Conservation (phyloP, 37 sponge, comb jelly and placozoan species). For the Theonella swinhoei region DNA sequence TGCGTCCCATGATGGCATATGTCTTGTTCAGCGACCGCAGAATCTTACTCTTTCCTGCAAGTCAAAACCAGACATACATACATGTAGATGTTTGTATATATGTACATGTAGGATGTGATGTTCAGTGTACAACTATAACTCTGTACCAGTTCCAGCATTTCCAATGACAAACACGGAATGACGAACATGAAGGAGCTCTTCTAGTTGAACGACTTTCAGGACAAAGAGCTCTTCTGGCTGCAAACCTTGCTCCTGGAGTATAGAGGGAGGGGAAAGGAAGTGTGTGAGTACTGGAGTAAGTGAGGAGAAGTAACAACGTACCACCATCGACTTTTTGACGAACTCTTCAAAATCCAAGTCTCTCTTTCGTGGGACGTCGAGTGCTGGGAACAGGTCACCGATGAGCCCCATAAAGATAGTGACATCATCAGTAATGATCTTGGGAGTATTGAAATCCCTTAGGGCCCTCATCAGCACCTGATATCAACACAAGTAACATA, state of each 20-base stretch:
- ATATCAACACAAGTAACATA: not conserved
- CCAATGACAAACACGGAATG: conserved; percentile 99
- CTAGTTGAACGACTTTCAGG: conserved; percentile 97
- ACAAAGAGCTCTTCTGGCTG: conserved; percentile 98
- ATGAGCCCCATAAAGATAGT: conserved; percentile 99
- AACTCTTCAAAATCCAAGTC: conserved; percentile 91
- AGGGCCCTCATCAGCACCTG: conserved; percentile 96
- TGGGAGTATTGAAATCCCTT: conserved; percentile 98
- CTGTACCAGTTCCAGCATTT: conserved; percentile 93
- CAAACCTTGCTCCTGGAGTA: conserved; percentile 75
- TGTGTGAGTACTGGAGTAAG: not conserved
- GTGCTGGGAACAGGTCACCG: conserved; percentile 97
- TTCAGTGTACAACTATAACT: too few relatives aligned
- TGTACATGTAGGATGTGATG: not conserved
- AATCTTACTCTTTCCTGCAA: conserved; percentile 66
- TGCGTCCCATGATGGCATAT: conserved; percentile 82
- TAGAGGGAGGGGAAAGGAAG: not conserved
- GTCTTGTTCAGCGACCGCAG: conserved; percentile 91
- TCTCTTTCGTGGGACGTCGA: conserved; percentile 96
- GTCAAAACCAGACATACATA: not conserved
- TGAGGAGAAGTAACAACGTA: conserved; percentile 24
- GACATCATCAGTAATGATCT: conserved; percentile 96
- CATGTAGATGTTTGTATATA: not conserved
- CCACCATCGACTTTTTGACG: conserved; percentile 82
- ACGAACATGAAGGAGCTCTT: conserved; percentile 92